phyloP scores from a whole-genome alignment of 2,888 invertebrate genomes.

The Lobophora halterata region DNA sequence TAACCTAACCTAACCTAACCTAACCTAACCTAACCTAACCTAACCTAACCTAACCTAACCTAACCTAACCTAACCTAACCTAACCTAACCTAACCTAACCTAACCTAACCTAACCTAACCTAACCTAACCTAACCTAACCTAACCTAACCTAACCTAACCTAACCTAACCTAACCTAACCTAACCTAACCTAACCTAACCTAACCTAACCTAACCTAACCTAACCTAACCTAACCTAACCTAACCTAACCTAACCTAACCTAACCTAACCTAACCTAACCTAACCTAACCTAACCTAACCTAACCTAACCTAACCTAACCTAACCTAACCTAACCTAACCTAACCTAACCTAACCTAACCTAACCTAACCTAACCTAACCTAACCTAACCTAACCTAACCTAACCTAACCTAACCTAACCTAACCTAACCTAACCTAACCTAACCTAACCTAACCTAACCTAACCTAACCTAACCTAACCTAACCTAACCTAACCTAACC shows the following conservation, averaged over 20 bases:
- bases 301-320: conserved; percentile 26
- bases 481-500: conserved; percentile 22
- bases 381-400: conserved; percentile 6
- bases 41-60: too few species aligned
- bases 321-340: conserved; percentile 23
- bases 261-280: conserved; percentile 14
- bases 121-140: conserved; percentile 17
- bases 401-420: conserved; percentile 11
- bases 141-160: too few species aligned
- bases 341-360: conserved; percentile 25
- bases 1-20: too few species aligned
- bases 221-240: conserved; percentile 7
- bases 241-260: too few species aligned
- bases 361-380: conserved; percentile 24
- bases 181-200: conserved; percentile 13
- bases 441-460: conserved; percentile 18
- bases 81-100: conserved; percentile 19
- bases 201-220: conserved; percentile 15
- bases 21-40: too few species aligned
- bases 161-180: conserved; percentile 18
- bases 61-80: too few species aligned
- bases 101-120: conserved; percentile 19
- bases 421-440: conserved; percentile 19
- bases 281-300: conserved; percentile 24
- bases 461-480: conserved; percentile 17